A percentile compares a stretch with the other conserved stretches of the same genome.
Evolutionary conservation across 2,888 invertebrate genomes (phyloP).

Genomic region (Drosophila demipolita): DNA sequence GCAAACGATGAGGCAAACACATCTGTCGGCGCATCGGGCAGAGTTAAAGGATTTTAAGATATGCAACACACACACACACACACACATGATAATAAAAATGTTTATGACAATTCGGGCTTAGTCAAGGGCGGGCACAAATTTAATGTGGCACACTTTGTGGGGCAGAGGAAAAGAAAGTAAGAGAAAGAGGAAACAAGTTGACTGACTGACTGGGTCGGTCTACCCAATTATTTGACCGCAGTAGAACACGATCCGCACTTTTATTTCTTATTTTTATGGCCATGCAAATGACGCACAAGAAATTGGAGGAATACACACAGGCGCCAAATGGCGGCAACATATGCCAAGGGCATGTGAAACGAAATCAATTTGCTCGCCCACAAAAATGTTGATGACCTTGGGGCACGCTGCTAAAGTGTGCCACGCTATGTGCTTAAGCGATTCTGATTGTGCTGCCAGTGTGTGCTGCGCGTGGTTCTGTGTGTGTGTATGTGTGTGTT

Average conservation of each 20-base stretch:
- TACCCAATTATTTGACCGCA: constrained; percentile 67
- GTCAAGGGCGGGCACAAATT: constrained; percentile 27
- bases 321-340: constrained; percentile 72
- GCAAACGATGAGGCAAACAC: constrained; percentile 63
- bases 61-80: not conserved
- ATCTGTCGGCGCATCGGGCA: constrained; percentile 24
- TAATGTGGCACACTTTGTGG: constrained; percentile 35
- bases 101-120: constrained; percentile 46
- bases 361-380: constrained; percentile 57
- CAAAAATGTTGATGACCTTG: constrained; percentile 52
- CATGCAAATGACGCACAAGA: constrained; percentile 70
- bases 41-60: constrained; percentile 36
- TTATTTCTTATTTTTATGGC: constrained; percentile 76
- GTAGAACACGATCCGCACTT: constrained; percentile 42
- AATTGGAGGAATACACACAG: constrained; percentile 10
- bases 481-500: constrained; percentile 10
- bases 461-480: not conserved
- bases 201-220: not conserved
- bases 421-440: constrained; percentile 4
- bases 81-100: constrained; percentile 62
- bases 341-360: constrained; percentile 57
- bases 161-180: too few relatives aligned
- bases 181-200: not conserved
- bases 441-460: not conserved
- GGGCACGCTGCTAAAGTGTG: constrained; percentile 20